Conservation (phyloP, 2,797 vertebrate genomes). For the Micrastur ruficollis region DNA sequence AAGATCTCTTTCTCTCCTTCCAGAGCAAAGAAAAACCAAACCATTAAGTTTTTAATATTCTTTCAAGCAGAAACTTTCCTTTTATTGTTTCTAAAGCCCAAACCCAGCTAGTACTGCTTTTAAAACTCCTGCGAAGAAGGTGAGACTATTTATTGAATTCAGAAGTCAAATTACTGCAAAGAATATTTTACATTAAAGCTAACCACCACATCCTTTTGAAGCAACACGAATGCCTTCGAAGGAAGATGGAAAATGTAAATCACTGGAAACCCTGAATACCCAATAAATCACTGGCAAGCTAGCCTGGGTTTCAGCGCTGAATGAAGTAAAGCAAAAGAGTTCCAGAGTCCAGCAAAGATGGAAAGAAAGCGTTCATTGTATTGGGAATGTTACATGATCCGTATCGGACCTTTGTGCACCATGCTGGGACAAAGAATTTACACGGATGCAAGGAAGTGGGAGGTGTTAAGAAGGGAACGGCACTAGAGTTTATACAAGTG, state of each 20-base stretch:
- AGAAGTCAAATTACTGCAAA: neutral
- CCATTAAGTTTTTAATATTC: neutral
- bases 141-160: neutral
- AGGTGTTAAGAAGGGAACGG: conserved; percentile 33
- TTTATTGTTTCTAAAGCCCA: neutral
- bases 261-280: conserved; percentile 17
- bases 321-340: conserved; percentile 15
- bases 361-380: conserved; percentile 54
- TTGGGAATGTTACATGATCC: conserved; percentile 34
- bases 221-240: neutral
- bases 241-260: conserved; percentile 56
- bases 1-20: neutral
- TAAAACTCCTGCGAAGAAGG: neutral
- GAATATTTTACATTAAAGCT: neutral
- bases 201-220: conserved; percentile 24
- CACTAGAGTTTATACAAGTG: conserved; percentile 15
- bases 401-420: conserved; percentile 10
- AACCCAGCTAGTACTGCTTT: neutral
- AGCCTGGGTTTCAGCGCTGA: neutral
- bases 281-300: conserved; percentile 43
- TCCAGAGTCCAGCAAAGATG: neutral
- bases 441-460: conserved; percentile 34
- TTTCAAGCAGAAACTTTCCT: neutral
- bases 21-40: neutral
- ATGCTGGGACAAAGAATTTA: conserved; percentile 33